These are phyloP conservation scores for Ataeniobius toweri DNA, from an alignment of 2,797 vertebrate species.

Conservation along the genomic window DNA sequence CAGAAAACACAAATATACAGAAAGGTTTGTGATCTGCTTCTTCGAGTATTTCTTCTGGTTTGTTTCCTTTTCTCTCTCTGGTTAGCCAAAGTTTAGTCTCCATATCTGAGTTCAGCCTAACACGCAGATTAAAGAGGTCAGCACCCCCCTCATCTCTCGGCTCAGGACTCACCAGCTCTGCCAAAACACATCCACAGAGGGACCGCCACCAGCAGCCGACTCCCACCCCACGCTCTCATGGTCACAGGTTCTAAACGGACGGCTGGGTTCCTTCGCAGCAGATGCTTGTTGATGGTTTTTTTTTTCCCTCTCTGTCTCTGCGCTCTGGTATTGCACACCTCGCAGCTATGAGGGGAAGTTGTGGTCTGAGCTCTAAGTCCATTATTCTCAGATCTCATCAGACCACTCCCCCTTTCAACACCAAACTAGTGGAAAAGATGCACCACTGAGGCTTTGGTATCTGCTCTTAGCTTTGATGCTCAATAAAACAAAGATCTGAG, in stretches of 20 bases:
- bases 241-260: background rate
- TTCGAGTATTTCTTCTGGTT: background rate
- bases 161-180: constrained; percentile 68
- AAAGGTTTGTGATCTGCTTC: background rate
- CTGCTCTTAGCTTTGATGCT: background rate
- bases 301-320: background rate
- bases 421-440: constrained; percentile 53
- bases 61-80: background rate
- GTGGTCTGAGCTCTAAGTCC: constrained; percentile 78
- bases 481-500: background rate
- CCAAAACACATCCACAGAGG: constrained; percentile 74
- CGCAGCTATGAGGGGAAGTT: constrained; percentile 75
- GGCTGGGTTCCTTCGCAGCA: background rate
- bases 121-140: background rate
- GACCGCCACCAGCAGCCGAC: constrained; percentile 45
- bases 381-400: constrained; percentile 67
- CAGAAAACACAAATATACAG: background rate
- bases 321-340: constrained; percentile 23
- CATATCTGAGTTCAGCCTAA: no score
- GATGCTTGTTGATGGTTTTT: background rate
- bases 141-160: background rate
- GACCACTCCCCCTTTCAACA: constrained; percentile 65
- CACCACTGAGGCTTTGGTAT: constrained; percentile 6
- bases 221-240: constrained; percentile 38
- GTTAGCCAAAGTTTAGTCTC: background rate